These are phyloP conservation scores for Helobdella robusta DNA, from an alignment of 2,888 invertebrate species.

Conservation along the genomic window DNA sequence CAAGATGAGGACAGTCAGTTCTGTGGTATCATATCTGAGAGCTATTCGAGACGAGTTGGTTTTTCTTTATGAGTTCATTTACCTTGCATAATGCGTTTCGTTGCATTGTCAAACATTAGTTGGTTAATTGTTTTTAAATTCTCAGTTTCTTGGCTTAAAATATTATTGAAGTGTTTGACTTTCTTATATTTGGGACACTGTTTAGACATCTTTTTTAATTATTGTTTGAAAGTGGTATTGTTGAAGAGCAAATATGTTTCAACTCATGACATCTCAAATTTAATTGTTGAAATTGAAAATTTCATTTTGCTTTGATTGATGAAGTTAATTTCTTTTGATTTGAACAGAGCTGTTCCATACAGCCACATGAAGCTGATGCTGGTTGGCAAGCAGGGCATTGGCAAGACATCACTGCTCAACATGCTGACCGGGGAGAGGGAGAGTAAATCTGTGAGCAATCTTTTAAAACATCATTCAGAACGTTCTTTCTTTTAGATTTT, in stretches of 20 bases:
- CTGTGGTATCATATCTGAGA: conserved; percentile 79
- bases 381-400: conserved; percentile 72
- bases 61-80: not conserved
- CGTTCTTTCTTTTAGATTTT: not conserved
- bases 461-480: not conserved
- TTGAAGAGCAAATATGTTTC: no score
- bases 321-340: not conserved
- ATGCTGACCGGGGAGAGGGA: conserved; percentile 65
- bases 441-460: conserved; percentile 42
- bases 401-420: conserved; percentile 83
- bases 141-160: no score
- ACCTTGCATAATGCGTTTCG: not conserved
- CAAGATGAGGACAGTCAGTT: conserved; percentile 89
- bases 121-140: no score
- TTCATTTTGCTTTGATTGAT: not conserved
- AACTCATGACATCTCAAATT: no score
- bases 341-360: conserved; percentile 68
- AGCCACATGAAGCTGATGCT: conserved; percentile 82
- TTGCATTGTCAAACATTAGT: no score
- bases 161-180: no score
- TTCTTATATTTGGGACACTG: no score
- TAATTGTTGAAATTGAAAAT: not conserved
- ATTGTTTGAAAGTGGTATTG: no score
- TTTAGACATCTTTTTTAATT: no score
- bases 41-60: conserved; percentile 54